Evolutionary conservation across 2,113 vertebrate genomes (phyloP), one percentile per base, ranked within the genome.

Genomic region (Danionella cerebrum): DNA sequence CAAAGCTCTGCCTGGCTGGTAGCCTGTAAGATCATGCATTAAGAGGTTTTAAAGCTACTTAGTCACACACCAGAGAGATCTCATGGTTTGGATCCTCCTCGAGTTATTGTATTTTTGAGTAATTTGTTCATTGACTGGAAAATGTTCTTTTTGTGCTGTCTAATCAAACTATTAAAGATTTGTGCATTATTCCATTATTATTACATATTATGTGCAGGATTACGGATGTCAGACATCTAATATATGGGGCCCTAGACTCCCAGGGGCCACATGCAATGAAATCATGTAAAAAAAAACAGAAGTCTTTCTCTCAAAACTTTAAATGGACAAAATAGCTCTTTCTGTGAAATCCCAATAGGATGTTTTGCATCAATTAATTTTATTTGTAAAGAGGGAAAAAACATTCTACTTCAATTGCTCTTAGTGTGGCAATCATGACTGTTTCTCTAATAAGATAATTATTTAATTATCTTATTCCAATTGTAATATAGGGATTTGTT

Each of bases 21-120:
- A 25, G 57, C 11, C n/a, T 70, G 52, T 58, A 53, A 12, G 13
- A 35, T 53, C 36, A 58, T 50, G 35, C 29, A 41, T 63, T 52
- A 64, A 14, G 18, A 54, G 16, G 25, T 69, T 52, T 39, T n/a
- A 29, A 58, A 66, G 16, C 25, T 14, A 33, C 24, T 35, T 63
- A 48, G 27, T 48, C 42, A 47, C 12, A 48, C 42, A 63, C 59
- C 42, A 35, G 27, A 63, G 59, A 63, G 12, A 45, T 48, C 18
- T 63, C 27, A 16, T 52, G 14, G 50, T 52, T 52, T 33, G 27
- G 14, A 31, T 52, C 50, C 27, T 18, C 14, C 25, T 52, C 14
- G 5, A 24, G 16, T 52, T 52, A 31, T 52, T 52, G 27, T 52
- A 33, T 51, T 51, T 16, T 25, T 24, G 10, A 31, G 8, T 33